A percentile compares a stretch with the other conserved stretches of the same genome.
Evolutionary conservation across 2,113 vertebrate genomes (phyloP).

Genomic region (Psittacara wagleri): DNA sequence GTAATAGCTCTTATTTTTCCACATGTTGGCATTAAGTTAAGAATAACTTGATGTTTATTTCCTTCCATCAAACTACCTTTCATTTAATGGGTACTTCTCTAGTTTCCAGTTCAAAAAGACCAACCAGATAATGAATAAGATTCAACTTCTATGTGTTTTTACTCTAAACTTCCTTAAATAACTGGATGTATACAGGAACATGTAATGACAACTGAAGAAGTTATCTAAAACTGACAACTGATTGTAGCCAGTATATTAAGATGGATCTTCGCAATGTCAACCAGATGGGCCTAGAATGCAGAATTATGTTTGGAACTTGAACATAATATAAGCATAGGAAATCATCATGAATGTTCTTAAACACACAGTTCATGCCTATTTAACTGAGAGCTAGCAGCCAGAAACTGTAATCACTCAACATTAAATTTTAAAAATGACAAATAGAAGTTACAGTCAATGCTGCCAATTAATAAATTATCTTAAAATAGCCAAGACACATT

Average conservation of each 20-base stretch:
- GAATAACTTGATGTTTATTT: conserved; percentile 33
- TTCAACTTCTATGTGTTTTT: conserved; percentile 23
- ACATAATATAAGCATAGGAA: conserved; percentile 64
- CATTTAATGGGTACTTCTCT: conserved; percentile 41
- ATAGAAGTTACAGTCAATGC: not conserved
- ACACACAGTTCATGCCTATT: conserved; percentile 36
- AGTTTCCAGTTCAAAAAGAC: conserved; percentile 46
- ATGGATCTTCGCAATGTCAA: conserved; percentile 39
- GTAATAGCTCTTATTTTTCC: conserved; percentile 48
- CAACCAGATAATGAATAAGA: conserved; percentile 11
- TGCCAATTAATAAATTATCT: conserved; percentile 17
- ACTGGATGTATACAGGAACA: conserved; percentile 2
- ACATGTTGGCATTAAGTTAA: conserved; percentile 20
- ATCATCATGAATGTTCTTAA: conserved; percentile 56
- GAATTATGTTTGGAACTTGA: conserved; percentile 43
- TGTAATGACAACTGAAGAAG: conserved; percentile 31
- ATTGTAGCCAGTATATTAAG: conserved; percentile 62
- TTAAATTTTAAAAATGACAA: not conserved
- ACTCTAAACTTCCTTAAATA: conserved; percentile 63
- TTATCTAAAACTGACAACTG: conserved; percentile 54
- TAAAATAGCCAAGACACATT: not conserved
- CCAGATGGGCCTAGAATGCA: conserved; percentile 47
- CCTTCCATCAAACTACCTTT: not conserved
- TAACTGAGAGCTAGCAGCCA: conserved; percentile 36
- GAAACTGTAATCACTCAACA: conserved; percentile 18